Base-by-base conservation (phyloP, 92 coral and sea anemone species). In the Montipora capitata region DNA sequence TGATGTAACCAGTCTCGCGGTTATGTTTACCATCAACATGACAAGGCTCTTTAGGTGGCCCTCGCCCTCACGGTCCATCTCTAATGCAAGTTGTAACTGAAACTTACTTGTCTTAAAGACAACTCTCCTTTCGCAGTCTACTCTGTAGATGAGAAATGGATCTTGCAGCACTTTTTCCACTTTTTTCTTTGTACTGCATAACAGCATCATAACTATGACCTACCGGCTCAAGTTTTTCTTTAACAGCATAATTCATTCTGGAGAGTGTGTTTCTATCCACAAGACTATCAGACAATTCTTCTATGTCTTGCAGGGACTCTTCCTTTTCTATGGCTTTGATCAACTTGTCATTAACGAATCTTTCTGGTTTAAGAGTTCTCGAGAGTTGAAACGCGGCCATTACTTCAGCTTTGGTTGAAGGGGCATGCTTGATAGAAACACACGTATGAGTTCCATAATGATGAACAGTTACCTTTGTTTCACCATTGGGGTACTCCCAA, bases 161-260 rank as follows among this genome's bases (percentile, higher is more conserved):
- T 86, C 94, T 81, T 91, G 71, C 7, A 80, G 85, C 9, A 91
- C 83, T 80, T 91, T 86, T 74, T 85, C 48, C 3, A 86, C 91
- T 70, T 85, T 85, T 90, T 40, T 12, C 87, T 68, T 90, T 91
- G 78, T 86, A 91, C 20, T 80, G 67, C 94, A 91, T 91, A 15
- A 91, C 94, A 85, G 94, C 94, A 74, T 91, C 91, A 64, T 91
- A 91, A 77, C 92, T 91, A 74, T 91, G 94, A 41, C 94, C 94
- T 20, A 81, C 85, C 44, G 92, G 94, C 63, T 91, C 81, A 57
- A 91, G 91, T 81, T 87, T 57, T 66, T 75, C 62, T 68, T 85
- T 27, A 27, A 27, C 35, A 27, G 35, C 35, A 27, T 27, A 1
- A 1, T 0, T 1, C 35, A 27, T 74, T 49, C 73, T 35, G 16